Evolutionary conservation across 2,888 invertebrate species (phyloP), one percentile per base, ranked within the genome.

Genomic region (Mythimna lalbum): DNA sequence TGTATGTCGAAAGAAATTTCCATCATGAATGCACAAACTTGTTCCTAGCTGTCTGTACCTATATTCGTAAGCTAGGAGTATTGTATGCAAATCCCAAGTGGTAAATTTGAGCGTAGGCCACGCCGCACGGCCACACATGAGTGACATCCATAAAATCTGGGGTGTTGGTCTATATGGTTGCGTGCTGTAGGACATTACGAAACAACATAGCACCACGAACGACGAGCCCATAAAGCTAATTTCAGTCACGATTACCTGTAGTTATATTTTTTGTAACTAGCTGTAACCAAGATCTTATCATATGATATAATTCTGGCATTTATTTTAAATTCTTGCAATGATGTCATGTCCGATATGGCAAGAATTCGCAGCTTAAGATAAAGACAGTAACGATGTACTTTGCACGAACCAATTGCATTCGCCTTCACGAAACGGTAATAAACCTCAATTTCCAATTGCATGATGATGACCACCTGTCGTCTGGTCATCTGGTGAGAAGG

Each of bases 41-140:
- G 67, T 79, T 73, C 21, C 33, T 43, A 64, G 47, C 27, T 39
- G 67, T 56, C 72, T 72, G 50, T 80, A 61, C 52, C 12, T 52
- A 52, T 12, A 33, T 33, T 33, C 62, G 63, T 66, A 78, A 77
- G 59, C 66, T 83, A 78, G 61, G 63, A 74, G 82, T 85, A 89
- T 91, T 91, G 91, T 91, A 91, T 91, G 90, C 82, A 85, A 92
- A 91, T 90, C 64, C 63, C 78, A 64, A 69, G 80, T 85, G 65
- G 76, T 82, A 82, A 76, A 68, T 76, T 67, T 67, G 64, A 60
- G 60, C 70, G 63, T 53, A 50, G 43, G 71, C 68, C 77, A 61
- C 62, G 71, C 53, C 60, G 69, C 69, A 81, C 63, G 78, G 72
- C 53, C 60, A 71, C 69, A 82, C 64, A 79, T 81, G 78, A 83